Conservation (phyloP, 1,140 invertebrate genomes). For the Nylanderia fulva region DNA sequence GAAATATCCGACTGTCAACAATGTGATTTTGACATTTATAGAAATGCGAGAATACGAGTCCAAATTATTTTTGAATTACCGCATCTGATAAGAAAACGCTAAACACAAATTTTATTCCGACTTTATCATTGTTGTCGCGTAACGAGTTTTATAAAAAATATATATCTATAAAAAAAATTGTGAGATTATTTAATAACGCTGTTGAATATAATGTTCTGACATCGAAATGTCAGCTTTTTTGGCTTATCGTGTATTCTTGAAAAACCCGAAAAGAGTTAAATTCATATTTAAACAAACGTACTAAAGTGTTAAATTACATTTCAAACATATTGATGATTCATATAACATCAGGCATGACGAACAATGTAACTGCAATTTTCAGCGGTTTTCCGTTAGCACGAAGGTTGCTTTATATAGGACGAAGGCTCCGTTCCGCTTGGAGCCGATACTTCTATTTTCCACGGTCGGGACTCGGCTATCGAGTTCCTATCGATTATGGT, state of each 20-base stretch:
- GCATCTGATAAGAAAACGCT: not conserved
- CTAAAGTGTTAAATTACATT: conserved; percentile 14
- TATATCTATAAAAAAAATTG: not conserved
- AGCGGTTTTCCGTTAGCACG: not conserved
- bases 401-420: not conserved
- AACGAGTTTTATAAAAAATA: not conserved
- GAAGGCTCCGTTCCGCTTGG: conserved; percentile 30
- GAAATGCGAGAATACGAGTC: not conserved
- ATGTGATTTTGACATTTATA: not conserved
- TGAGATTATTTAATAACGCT: not conserved
- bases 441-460: conserved; percentile 55
- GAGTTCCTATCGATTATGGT: conserved; percentile 43
- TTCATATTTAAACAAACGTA: not conserved
- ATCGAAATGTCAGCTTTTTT: not conserved
- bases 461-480: conserved; percentile 27
- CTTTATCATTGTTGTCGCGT: not conserved
- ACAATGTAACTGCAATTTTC: not conserved
- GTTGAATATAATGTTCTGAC: not conserved
- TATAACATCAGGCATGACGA: not conserved
- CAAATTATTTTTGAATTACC: not conserved
- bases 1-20: not conserved
- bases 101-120: not conserved
- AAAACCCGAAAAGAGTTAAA: not conserved
- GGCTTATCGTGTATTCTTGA: no score
- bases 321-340: conserved; percentile 28